Evolutionary conservation across 2,113 vertebrate species (phyloP).

Genomic region (Tichodroma muraria): DNA sequence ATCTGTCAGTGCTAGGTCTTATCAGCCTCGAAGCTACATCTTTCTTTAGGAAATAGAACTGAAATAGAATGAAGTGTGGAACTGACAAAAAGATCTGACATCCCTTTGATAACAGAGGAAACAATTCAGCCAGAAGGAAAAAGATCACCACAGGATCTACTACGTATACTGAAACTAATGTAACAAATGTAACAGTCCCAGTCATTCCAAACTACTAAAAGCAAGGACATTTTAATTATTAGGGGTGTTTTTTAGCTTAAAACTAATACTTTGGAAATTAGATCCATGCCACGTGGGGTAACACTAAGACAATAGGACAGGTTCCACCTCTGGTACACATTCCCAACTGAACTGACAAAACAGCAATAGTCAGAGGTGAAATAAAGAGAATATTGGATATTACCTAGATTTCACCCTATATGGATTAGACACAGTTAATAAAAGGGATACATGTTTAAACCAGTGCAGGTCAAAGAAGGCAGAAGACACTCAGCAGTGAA

Average conservation of each 20-base stretch:
- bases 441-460: not conserved
- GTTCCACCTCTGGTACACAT: not conserved
- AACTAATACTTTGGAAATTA: not conserved
- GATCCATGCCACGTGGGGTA: not conserved
- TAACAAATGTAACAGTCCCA: not conserved
- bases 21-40: not conserved
- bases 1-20: not conserved
- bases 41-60: not conserved
- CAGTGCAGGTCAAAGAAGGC: not conserved
- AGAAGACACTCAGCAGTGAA: not conserved
- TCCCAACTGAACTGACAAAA: not conserved
- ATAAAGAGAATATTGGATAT: accelerated
- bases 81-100: not conserved
- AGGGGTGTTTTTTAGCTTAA: not conserved
- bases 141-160: not conserved
- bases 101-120: not conserved
- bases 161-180: not conserved
- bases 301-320: not conserved
- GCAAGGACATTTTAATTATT: not conserved
- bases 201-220: not conserved
- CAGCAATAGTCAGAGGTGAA: not conserved
- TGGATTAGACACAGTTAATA: not conserved
- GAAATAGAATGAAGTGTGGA: not conserved
- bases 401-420: not conserved
- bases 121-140: not conserved